Percentiles rank a stretch among this genome's conserved stretches.
These are phyloP conservation scores for Cynopterus brachyotis DNA, from an alignment of 2,113 vertebrate species.

Conservation along the genomic window DNA sequence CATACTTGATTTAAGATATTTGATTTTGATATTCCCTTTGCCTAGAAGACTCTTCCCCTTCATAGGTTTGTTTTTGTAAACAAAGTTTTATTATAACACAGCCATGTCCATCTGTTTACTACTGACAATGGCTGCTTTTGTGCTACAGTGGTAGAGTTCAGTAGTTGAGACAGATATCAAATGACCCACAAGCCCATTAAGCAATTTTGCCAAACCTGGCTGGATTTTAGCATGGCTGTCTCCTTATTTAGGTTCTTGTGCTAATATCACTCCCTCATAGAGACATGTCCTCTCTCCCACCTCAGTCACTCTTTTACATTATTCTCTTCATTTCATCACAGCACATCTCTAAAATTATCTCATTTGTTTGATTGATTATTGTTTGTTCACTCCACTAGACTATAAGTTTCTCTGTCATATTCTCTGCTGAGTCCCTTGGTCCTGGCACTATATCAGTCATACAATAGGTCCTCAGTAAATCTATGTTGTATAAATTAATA, in stretches of 20 bases:
- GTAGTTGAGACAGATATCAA: neutral
- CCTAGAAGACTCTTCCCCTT: neutral
- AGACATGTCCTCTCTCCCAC: neutral
- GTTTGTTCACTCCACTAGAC: neutral
- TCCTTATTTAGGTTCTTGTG: neutral
- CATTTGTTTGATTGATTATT: neutral
- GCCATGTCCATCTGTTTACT: neutral
- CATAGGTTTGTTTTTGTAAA: conserved; percentile 27
- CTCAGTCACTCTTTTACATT: neutral
- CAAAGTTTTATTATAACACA: conserved; percentile 31
- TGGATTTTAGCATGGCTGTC: neutral
- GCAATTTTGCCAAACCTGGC: neutral
- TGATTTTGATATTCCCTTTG: neutral
- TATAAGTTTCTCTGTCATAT: neutral
- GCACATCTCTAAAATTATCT: neutral
- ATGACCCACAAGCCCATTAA: neutral
- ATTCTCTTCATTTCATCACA: neutral
- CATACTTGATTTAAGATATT: neutral
- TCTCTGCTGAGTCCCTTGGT: neutral
- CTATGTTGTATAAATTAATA: neutral
- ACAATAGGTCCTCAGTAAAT: neutral
- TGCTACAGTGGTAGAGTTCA: neutral
- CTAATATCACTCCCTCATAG: neutral
- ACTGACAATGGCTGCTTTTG: neutral
- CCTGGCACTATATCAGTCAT: neutral